Evolutionary conservation across 2,797 vertebrate genomes (phyloP), one percentile per base, ranked within the genome.

Genomic region (Sebastes reedi): DNA sequence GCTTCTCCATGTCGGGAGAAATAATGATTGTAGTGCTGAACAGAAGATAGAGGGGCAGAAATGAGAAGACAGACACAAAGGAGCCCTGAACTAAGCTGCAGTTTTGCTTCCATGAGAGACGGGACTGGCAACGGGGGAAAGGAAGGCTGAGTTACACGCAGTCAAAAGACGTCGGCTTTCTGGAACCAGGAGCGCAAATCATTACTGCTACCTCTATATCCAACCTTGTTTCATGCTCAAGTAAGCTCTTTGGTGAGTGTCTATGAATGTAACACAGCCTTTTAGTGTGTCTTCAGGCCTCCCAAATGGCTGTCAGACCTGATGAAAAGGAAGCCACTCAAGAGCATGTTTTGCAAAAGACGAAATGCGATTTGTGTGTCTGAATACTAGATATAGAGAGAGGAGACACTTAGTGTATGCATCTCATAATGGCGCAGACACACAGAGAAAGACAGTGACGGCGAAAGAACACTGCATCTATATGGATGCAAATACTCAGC

Each of bases 181-280:
- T 73, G 67, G 81, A 87, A 79, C 52, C 42, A 79, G 74, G 78
- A 81, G 77, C 65, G 10, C 68, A 83, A 88, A 82, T 87, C 73
- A 87, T 92, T 87, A 90, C 81, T 59, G 84, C 77, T 90, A 68
- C 77, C 81, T 86, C 85, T 61, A 58, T 61, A 58, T 70, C 78
- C 86, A 88, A 78, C 78, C 80, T 80, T 86, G 77, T 88, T 93
- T 89, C 77, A 88, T 86, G 84, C 89, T 87, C 79, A 90, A 84
- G 80, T 80, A 90, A 90, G 80, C 78, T 81, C 75, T 88, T 81
- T 85, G 72, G 83, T 88, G 65, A 75, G 64, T 61, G 70, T 87
- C 77, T 83, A 61, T 81, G 66, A 84, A 88, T 82, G 87, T 79
- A 87, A 82, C 75, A 87, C 82, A 86, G 79, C 79, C 81, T 88